Evolutionary conservation across 2,797 vertebrate genomes (phyloP).

Genomic region (Eospalax fontanierii): DNA sequence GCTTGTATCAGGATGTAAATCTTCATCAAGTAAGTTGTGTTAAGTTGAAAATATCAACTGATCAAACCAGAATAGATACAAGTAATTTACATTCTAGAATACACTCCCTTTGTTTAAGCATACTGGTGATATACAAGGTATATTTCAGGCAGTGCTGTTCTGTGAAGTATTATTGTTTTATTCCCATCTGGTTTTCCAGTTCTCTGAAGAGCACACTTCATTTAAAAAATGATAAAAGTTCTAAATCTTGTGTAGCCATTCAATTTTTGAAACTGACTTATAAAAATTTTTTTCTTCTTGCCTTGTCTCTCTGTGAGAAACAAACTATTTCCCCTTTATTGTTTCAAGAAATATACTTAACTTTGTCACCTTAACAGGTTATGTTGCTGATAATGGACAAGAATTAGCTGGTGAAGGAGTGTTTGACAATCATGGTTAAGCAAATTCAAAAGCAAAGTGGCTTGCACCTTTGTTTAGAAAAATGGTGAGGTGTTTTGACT

Average conservation of each 20-base stretch:
- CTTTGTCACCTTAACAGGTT: background rate
- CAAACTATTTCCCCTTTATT: background rate
- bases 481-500: background rate
- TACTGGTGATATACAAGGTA: background rate
- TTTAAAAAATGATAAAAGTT: background rate
- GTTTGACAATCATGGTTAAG: background rate
- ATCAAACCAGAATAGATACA: constrained; percentile 16
- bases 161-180: background rate
- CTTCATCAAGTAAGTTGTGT: constrained; percentile 1
- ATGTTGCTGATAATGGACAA: background rate
- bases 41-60: constrained; percentile 20
- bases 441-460: background rate
- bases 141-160: background rate
- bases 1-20: background rate
- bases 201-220: too few species aligned
- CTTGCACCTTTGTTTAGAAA: background rate
- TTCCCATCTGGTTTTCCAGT: too few species aligned
- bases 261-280: background rate
- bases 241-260: background rate
- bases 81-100: constrained; percentile 3
- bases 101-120: background rate
- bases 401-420: background rate
- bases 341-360: background rate
- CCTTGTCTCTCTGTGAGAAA: background rate
- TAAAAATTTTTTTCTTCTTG: background rate